phyloP scores from a whole-genome alignment of 1,140 invertebrate species.

The Drosophila sechellia region DNA sequence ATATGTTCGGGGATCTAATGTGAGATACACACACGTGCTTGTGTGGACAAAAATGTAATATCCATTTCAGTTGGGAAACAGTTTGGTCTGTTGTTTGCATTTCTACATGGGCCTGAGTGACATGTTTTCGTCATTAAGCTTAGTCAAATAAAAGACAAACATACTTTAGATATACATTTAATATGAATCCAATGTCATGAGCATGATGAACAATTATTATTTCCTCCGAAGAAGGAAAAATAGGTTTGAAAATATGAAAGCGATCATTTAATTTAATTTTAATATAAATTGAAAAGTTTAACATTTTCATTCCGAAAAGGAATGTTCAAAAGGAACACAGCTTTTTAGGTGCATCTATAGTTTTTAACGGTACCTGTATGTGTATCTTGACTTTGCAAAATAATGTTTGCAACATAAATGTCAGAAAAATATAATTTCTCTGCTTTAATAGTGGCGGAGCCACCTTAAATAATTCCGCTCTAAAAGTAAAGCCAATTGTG shows the following conservation, averaged over 20 bases:
- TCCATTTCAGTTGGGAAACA: neutral
- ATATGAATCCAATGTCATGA: neutral
- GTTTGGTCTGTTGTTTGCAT: constrained; percentile 19
- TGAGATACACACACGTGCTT: constrained; percentile 26
- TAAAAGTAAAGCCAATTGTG: neutral
- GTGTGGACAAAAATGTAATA: constrained; percentile 35
- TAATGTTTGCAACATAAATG: neutral
- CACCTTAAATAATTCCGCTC: neutral
- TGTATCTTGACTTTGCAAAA: no score
- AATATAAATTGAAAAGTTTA: no score
- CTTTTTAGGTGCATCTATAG: no score
- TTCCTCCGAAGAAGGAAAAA: no score
- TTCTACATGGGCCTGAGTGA: constrained; percentile 1
- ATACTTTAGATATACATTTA: neutral
- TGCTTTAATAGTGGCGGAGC: neutral
- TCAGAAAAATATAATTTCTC: neutral
- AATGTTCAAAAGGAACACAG: no score
- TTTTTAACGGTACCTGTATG: no score
- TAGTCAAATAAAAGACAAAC: neutral
- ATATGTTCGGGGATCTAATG: constrained; percentile 21
- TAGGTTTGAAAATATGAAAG: no score
- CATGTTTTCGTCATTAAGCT: constrained; percentile 21
- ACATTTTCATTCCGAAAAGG: no score
- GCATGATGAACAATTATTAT: no score
- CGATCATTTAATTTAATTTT: no score